Conservation (phyloP, 1,140 invertebrate species). For the Chymomyza costata region DNA sequence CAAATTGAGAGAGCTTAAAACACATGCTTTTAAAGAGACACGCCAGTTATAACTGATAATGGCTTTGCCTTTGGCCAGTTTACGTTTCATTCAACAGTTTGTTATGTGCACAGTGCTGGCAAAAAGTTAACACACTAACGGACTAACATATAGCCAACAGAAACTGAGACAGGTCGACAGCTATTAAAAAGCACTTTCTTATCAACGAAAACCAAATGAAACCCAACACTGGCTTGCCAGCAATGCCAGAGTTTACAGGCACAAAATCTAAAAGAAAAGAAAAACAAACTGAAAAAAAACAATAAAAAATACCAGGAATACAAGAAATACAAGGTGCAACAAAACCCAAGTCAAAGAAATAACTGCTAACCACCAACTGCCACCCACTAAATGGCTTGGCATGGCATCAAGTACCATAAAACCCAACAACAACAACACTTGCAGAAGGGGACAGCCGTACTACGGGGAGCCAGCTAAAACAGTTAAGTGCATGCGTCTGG, state of each 20-base stretch:
- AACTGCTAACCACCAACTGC: too few relatives aligned
- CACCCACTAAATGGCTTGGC: conserved; percentile 41
- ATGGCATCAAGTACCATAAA: conserved; percentile 67
- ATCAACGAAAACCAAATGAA: conserved; percentile 51
- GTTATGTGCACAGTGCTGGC: too few relatives aligned
- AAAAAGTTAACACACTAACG: not conserved
- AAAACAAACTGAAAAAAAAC: conserved; percentile 34
- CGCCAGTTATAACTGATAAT: conserved; percentile 10
- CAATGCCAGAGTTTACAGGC: too few relatives aligned
- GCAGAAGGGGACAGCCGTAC: conserved; percentile 23
- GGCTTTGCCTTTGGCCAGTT: not conserved
- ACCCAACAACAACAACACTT: conserved; percentile 62
- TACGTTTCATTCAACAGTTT: too few relatives aligned
- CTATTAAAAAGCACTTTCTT: conserved; percentile 65
- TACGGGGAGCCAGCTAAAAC: too few relatives aligned
- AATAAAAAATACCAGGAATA: conserved; percentile 18
- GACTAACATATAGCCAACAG: not conserved
- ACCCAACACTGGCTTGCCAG: conserved; percentile 27
- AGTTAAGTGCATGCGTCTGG: conserved; percentile 51
- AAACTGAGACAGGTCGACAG: conserved; percentile 36
- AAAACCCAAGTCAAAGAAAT: too few relatives aligned
- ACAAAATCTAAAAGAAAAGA: too few relatives aligned
- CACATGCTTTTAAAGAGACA: conserved; percentile 11
- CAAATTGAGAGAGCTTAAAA: conserved; percentile 3
- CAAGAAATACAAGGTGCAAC: not conserved